Percentiles rank a stretch among this genome's conserved stretches.
These are phyloP conservation scores for Oriolus oriolus DNA, from an alignment of 2,113 vertebrate genomes.

Conservation along the genomic window DNA sequence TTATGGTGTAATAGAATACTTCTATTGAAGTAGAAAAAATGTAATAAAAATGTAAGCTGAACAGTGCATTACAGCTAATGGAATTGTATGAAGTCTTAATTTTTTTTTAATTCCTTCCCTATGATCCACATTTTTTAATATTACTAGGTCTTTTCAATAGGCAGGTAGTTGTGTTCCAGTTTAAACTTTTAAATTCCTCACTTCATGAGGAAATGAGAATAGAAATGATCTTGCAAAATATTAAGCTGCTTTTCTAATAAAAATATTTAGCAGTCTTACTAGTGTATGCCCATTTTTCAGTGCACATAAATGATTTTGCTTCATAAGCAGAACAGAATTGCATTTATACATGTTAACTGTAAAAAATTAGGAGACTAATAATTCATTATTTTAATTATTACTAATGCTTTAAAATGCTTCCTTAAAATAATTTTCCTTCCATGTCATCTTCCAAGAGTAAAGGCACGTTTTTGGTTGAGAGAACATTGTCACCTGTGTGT, in stretches of 20 bases:
- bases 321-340: neutral
- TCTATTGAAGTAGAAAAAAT: neutral
- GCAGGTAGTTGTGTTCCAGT: neutral
- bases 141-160: neutral
- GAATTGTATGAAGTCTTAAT: neutral
- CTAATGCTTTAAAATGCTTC: neutral
- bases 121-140: neutral
- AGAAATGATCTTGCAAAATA: neutral
- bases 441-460: neutral
- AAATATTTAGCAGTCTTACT: neutral
- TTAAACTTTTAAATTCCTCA: neutral
- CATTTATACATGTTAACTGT: neutral
- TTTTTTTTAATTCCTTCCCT: neutral
- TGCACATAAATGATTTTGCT: neutral
- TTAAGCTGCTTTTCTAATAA: neutral
- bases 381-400: neutral
- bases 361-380: neutral
- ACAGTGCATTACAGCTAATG: neutral
- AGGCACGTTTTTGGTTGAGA: neutral
- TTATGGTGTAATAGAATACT: neutral
- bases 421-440: neutral
- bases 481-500: neutral
- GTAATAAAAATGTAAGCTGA: neutral
- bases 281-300: neutral
- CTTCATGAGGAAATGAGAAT: neutral